These are phyloP conservation scores for Brachypteracias leptosomus DNA, from an alignment of 2,113 vertebrate genomes.

Conservation along the genomic window DNA sequence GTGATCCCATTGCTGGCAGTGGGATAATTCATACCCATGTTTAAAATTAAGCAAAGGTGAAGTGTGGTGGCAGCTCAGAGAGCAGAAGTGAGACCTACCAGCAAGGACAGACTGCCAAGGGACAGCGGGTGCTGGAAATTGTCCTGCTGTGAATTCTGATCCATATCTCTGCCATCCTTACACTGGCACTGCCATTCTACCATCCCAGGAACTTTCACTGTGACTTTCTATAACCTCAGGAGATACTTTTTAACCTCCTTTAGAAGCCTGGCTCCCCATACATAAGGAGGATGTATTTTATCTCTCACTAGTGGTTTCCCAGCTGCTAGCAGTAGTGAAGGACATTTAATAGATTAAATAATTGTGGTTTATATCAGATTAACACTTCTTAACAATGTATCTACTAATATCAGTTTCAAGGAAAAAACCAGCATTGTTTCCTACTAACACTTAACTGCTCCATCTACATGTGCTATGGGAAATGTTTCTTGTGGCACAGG, in stretches of 20 bases:
- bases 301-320: not conserved
- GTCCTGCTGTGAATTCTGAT: not conserved
- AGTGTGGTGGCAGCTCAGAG: not conserved
- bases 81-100: not conserved
- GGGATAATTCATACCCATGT: not conserved
- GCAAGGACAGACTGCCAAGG: not conserved
- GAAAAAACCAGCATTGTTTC: not conserved
- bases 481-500: not conserved
- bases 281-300: not conserved
- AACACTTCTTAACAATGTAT: not conserved
- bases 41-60: not conserved
- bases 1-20: not conserved
- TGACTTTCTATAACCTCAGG: not conserved
- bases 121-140: rapidly evolving
- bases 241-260: not conserved
- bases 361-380: not conserved
- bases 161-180: rapidly evolving
- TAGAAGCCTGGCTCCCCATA: not conserved
- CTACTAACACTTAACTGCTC: not conserved
- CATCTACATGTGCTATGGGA: not conserved
- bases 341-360: not conserved
- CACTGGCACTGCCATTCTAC: not conserved
- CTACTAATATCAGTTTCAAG: not conserved
- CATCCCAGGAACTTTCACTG: not conserved
- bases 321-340: not conserved